Evolutionary conservation across 2,888 invertebrate species (phyloP).

Genomic region (Drosophila lacicola): DNA sequence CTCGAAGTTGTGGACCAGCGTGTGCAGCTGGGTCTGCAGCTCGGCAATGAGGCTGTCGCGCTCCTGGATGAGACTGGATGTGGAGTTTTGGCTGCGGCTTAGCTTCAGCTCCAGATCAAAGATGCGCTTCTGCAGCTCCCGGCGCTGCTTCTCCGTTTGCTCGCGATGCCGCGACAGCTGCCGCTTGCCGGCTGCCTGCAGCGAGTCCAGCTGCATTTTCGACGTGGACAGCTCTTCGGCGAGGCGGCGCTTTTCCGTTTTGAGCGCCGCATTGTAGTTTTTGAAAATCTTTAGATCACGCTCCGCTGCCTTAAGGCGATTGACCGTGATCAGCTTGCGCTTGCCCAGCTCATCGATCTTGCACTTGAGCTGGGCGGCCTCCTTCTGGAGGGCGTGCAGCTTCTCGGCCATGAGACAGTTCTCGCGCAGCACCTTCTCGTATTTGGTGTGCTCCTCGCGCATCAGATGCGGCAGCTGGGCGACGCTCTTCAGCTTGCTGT

Average conservation of each 20-base stretch:
- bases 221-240: slow-evolving; percentile 73
- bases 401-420: slow-evolving; percentile 78
- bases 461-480: slow-evolving; percentile 79
- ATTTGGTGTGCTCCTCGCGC: slow-evolving; percentile 80
- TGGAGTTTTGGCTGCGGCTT: slow-evolving; percentile 82
- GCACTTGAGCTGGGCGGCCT: slow-evolving; percentile 68
- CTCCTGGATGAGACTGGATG: slow-evolving; percentile 81
- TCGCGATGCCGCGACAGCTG: slow-evolving; percentile 82
- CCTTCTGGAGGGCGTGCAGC: slow-evolving; percentile 69
- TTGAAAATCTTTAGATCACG: slow-evolving; percentile 82
- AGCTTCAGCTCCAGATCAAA: slow-evolving; percentile 83
- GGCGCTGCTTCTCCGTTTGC: slow-evolving; percentile 81
- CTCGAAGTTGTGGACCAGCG: slow-evolving; percentile 83
- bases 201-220: slow-evolving; percentile 74
- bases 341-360: slow-evolving; percentile 82
- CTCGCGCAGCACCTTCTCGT: slow-evolving; percentile 77
- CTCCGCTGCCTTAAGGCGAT: slow-evolving; percentile 78
- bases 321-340: slow-evolving; percentile 71
- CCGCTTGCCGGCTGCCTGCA: slow-evolving; percentile 77
- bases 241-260: slow-evolving; percentile 80
- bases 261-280: slow-evolving; percentile 79
- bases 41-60: slow-evolving; percentile 83
- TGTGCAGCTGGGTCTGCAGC: slow-evolving; percentile 82
- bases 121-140: slow-evolving; percentile 82
- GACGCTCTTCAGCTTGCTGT: slow-evolving; percentile 79